phyloP scores from a whole-genome alignment of 1,140 invertebrate genomes.

The Lordiphosa clarofinis region DNA sequence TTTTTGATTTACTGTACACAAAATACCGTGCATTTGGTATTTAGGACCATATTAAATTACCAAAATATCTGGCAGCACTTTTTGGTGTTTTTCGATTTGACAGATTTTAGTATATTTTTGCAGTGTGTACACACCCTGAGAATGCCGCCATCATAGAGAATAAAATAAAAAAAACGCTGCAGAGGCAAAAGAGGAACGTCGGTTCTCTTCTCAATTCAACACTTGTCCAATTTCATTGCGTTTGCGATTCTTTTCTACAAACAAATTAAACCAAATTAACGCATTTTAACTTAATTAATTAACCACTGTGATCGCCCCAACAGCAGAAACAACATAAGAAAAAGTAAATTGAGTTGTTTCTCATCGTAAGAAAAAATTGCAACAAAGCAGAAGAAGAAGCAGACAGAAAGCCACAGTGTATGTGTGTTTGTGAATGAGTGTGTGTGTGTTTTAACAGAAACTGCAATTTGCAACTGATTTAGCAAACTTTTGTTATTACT shows the following conservation, averaged over 20 bases:
- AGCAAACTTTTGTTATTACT: slow-evolving; percentile 7
- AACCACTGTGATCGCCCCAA: slow-evolving; percentile 72
- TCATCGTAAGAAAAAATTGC: slow-evolving; percentile 50
- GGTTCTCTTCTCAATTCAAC: slow-evolving; percentile 74
- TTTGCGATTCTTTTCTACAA: slow-evolving; percentile 74
- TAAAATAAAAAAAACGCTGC: slow-evolving; percentile 46
- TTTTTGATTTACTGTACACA: too few relatives aligned
- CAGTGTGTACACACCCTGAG: slow-evolving; percentile 15
- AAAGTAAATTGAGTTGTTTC: slow-evolving; percentile 55
- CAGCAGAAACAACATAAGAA: slow-evolving; percentile 45
- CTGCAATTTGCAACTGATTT: slow-evolving; percentile 11
- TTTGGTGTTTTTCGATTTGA: slow-evolving; percentile 5
- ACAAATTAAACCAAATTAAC: slow-evolving; percentile 57
- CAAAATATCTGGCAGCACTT: too few relatives aligned
- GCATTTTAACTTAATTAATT: slow-evolving; percentile 69
- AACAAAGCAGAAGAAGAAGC: slow-evolving; percentile 65
- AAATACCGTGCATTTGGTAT: too few relatives aligned
- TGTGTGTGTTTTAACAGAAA: slow-evolving; percentile 19
- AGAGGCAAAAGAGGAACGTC: slow-evolving; percentile 53
- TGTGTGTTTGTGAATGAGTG: slow-evolving; percentile 33
- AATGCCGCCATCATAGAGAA: slow-evolving; percentile 51
- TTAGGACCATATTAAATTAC: too few relatives aligned
- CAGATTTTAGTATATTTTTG: slow-evolving; percentile 2
- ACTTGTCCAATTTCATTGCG: slow-evolving; percentile 79
- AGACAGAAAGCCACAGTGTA: slow-evolving; percentile 41